Conservation (phyloP, 2,888 invertebrate genomes). For the Asteroscopus sphinx region DNA sequence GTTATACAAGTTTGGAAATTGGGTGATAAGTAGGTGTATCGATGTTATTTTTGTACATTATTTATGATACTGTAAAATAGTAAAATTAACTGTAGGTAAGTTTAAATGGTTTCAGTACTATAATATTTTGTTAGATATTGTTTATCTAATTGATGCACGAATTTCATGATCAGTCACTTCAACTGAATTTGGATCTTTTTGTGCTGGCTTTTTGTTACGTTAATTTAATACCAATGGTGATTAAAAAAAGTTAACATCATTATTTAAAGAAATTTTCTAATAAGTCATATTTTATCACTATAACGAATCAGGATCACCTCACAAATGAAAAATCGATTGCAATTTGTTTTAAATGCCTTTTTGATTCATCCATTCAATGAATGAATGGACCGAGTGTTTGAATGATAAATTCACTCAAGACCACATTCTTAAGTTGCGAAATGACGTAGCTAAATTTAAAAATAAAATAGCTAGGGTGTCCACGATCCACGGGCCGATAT, state of each 20-base stretch:
- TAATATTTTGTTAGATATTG: background rate
- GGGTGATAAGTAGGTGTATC: constrained; percentile 64
- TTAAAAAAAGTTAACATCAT: no score
- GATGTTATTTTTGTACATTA: constrained; percentile 33
- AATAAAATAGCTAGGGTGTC: constrained; percentile 69
- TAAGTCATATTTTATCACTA: background rate
- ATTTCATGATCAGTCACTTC: no score
- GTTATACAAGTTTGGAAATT: constrained; percentile 75
- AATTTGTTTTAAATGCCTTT: constrained; percentile 48
- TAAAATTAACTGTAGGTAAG: background rate
- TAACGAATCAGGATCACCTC: background rate
- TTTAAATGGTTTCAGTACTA: no score
- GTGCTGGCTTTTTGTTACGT: no score
- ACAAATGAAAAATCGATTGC: constrained; percentile 31
- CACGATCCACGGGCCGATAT: constrained; percentile 69
- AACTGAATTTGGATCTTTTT: no score
- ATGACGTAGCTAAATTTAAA: constrained; percentile 72
- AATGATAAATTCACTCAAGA: constrained; percentile 60
- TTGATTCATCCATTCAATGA: constrained; percentile 25
- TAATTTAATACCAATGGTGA: no score
- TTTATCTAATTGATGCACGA: no score
- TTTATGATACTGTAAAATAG: constrained; percentile 21
- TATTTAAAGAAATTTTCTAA: no score
- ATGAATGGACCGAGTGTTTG: constrained; percentile 21
- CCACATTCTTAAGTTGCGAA: constrained; percentile 63